Percentiles rank a stretch among this genome's conserved stretches.
Evolutionary conservation across 2,113 vertebrate genomes (phyloP).

Genomic region (Nycticebus coucang): DNA sequence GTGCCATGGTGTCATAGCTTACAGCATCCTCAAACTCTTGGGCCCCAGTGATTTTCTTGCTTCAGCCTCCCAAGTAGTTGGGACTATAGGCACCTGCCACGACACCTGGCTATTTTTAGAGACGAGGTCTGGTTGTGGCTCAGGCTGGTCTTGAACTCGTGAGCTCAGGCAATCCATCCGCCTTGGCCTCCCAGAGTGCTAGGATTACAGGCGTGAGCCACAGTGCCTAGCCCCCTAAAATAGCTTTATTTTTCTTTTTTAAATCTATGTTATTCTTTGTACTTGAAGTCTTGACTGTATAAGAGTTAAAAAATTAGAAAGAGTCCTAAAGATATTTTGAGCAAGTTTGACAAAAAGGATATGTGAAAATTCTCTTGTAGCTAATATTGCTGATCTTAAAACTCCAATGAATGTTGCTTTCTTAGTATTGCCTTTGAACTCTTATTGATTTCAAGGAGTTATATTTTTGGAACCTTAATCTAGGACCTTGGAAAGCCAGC

Average conservation of each 20-base stretch:
- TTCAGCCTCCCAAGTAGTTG: too few species aligned
- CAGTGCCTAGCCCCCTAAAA: not conserved
- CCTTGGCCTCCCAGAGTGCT: too few species aligned
- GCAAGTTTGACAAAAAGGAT: not conserved
- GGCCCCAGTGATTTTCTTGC: too few species aligned
- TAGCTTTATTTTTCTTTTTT: not conserved
- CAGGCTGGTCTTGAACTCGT: too few species aligned
- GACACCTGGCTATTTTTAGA: too few species aligned
- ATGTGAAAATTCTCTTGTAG: constrained; percentile 11
- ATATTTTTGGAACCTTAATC: constrained; percentile 27
- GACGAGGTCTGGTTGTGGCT: too few species aligned
- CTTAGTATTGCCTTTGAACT: not conserved
- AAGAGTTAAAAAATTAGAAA: constrained; percentile 42
- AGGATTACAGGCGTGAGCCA: too few species aligned
- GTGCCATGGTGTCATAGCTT: too few species aligned
- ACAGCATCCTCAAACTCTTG: too few species aligned
- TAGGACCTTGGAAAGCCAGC: not conserved
- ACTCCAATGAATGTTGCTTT: constrained; percentile 33
- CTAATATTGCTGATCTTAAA: constrained; percentile 33
- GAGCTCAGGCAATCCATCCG: too few species aligned
- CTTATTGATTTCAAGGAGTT: constrained; percentile 4
- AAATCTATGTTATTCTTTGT: constrained; percentile 25
- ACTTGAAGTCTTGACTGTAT: not conserved
- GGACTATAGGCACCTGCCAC: too few species aligned
- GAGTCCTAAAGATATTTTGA: not conserved